phyloP scores from a whole-genome alignment of 2,113 vertebrate genomes.

The Prochilodus magdalenae region DNA sequence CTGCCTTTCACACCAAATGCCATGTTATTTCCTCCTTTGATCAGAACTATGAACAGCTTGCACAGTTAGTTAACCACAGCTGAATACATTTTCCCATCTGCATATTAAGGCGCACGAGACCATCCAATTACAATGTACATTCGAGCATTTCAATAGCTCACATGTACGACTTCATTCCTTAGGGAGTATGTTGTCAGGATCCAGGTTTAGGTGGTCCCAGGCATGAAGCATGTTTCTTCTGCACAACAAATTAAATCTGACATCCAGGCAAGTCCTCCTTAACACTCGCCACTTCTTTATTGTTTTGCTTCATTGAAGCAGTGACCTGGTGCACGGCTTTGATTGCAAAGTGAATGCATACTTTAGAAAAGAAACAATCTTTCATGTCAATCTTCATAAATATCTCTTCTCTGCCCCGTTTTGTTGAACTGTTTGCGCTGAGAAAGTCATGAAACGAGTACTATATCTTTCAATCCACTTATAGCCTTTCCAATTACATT shows the following conservation, averaged over 20 bases:
- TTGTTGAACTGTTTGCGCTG: slow-evolving; percentile 18
- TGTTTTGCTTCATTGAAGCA: background rate
- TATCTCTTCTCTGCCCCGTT: background rate
- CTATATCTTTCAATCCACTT: slow-evolving; percentile 32
- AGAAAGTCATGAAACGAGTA: slow-evolving; percentile 24
- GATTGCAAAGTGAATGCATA: slow-evolving; percentile 13
- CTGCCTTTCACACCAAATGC: background rate
- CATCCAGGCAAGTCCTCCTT: slow-evolving; percentile 12
- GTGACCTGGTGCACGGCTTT: background rate
- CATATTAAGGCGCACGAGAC: slow-evolving; percentile 1
- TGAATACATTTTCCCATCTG: background rate
- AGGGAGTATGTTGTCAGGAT: slow-evolving; percentile 25
- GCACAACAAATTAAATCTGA: slow-evolving; percentile 28
- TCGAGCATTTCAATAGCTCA: slow-evolving; percentile 30
- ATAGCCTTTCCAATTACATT: slow-evolving; percentile 37
- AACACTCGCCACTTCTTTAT: background rate
- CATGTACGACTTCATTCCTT: slow-evolving; percentile 6
- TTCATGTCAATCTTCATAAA: slow-evolving; percentile 34
- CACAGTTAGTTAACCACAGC: background rate
- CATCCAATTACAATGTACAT: slow-evolving; percentile 40
- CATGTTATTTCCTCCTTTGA: background rate
- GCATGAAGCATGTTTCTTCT: slow-evolving; percentile 23
- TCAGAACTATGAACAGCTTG: background rate
- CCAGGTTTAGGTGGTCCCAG: slow-evolving; percentile 8
- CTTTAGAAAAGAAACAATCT: slow-evolving; percentile 22